Evolutionary conservation across 2,797 vertebrate genomes (phyloP), one percentile per base, ranked within the genome.

Genomic region (Apogon talboti): DNA sequence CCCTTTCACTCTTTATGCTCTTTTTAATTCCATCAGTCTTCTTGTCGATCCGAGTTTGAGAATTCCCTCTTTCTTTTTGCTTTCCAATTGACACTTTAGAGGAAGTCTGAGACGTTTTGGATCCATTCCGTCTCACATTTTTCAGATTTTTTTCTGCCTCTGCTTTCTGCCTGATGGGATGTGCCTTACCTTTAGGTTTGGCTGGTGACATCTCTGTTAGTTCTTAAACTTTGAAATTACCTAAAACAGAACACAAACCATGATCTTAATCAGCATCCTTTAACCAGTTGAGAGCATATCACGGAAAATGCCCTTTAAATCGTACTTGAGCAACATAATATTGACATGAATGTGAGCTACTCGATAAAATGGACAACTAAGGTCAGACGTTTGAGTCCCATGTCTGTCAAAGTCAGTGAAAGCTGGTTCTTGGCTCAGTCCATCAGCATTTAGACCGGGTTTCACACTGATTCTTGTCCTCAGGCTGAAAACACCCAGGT

Each of bases 141-240:
- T 79, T 79, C 38, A 55, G 68, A 6, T 78, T 64, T 63, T 78
- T 88, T 21, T 44, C 70, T 46, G 50, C 30, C 11, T 75, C 66
- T n/a, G 30, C 38, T 75, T 67, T 91, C 48, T 75, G 71, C 8
- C 78, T 81, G 37, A 51, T 69, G n/a, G 35, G 45, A 50, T 51
- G 68, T 54, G 74, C 67, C 73, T 72, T 81, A 38, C 50, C n/a
- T 64, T 21, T 64, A 1, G 79, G 78, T 57, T 91, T 93, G 42
- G 74, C 78, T 40, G 87, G 74, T 64, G 92, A 63, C 86, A 93
- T 93, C 47, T 24, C 57, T 65, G 37, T 80, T 37, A 60, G 4
- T 69, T 46, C 28, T 77, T 74, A 14, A 0, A 1, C 40, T 54
- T 50, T 66, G 47, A 60, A 66, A 75, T 59, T 12, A 74, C 68